Evolutionary conservation across 2,113 vertebrate genomes (phyloP), one percentile per base, ranked within the genome.

Genomic region (Megaptera novaeangliae): DNA sequence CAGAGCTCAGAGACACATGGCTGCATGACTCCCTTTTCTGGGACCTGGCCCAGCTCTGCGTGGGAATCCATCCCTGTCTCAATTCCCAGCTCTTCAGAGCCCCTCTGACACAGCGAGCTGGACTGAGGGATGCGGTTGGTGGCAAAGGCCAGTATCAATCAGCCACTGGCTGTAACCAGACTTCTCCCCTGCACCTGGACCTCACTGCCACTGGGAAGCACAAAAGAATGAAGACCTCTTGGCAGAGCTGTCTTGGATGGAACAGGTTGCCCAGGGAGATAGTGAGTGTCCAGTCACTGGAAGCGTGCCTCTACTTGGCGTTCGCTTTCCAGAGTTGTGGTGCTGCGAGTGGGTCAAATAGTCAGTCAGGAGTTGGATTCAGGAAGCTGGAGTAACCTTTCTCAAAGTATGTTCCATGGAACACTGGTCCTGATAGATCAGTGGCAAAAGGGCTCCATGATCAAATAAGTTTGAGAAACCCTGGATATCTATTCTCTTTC

Each of bases 401-500:
- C 49, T 64, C 87, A 55, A 75, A 75, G 23, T 44, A 5, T 63
- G 61, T 82, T 69, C 59, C 59, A 2, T 1, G 41, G 68, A 87
- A 69, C 49, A 10, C 25, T 6, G 68, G 17, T 11, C 36, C 49
- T 5, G 34, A 63, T 1, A 25, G 82, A n/a, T 55, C 75, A 64
- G 36, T 46, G 15, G 31, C 27, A 1, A 10, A n/a, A 63, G 74
- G 75, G 41, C 52, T 68, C 57, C 23, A 0, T 5, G 29, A 36
- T 69, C 57, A 55, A 23, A 29, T 27, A n/a, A 29, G 46, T 64
- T 23, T 57, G 82, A 68, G 82, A 68, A 82, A 69, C 31, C 41
- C 52, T 34, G 25, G 10, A 5, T 46, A 25, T 2, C 21, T 34
- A 23, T 1, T 15, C 0, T 21, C 34, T 10, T 3, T 25, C 2